These are phyloP conservation scores for Phytoseiulus persimilis DNA, from an alignment of 2,888 invertebrate species.

Conservation along the genomic window DNA sequence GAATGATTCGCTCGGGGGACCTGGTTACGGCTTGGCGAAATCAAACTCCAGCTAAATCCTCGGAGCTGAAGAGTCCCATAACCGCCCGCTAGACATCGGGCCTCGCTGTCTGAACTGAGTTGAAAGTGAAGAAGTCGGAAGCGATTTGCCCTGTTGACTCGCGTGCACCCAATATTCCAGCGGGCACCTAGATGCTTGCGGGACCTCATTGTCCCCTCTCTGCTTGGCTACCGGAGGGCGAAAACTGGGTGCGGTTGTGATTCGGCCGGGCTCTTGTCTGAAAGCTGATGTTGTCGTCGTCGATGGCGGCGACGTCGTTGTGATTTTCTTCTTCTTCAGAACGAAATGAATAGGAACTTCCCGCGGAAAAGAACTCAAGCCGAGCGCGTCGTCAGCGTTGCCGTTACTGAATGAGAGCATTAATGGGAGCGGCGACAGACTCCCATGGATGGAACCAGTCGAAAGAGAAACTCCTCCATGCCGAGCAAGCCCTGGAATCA, in stretches of 20 bases:
- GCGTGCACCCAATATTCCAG: conserved; percentile 5
- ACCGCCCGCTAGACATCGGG: background rate
- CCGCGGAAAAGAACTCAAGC: background rate
- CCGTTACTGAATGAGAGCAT: background rate
- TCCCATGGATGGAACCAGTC: background rate
- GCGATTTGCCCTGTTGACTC: background rate
- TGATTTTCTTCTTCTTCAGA: background rate
- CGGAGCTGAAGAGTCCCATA: background rate
- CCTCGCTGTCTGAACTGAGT: background rate
- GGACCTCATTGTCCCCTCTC: background rate
- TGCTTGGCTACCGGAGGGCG: background rate
- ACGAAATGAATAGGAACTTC: background rate
- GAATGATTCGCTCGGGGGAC: background rate
- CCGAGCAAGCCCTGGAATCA: background rate
- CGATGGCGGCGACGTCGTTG: background rate
- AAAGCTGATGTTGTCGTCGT: background rate
- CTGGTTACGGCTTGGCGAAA: background rate
- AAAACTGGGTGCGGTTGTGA: conserved; percentile 5
- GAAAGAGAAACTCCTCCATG: background rate
- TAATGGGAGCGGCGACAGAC: background rate
- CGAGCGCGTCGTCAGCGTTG: background rate
- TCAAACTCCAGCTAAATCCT: background rate
- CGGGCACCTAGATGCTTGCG: background rate
- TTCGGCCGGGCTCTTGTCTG: background rate
- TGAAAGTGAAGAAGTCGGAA: conserved; percentile 5